phyloP scores from a whole-genome alignment of 2,797 vertebrate species.

The Coregonus sp. region DNA sequence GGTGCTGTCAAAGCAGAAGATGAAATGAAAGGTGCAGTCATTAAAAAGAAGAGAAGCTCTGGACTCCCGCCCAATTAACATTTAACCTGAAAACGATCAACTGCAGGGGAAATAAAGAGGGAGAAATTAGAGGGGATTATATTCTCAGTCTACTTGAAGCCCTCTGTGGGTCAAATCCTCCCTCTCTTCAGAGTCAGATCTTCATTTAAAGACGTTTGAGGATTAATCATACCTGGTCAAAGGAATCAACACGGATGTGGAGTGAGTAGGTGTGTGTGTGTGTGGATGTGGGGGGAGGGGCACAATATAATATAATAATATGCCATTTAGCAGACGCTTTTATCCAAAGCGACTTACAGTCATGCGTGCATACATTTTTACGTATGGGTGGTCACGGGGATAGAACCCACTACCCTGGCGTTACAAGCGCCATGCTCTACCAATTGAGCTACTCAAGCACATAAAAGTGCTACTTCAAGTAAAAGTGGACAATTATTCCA shows the following conservation, averaged over 20 bases:
- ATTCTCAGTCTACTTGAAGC: neutral
- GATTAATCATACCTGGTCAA: neutral
- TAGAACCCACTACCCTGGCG: too few relatives aligned
- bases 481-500: neutral
- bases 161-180: neutral
- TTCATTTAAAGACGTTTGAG: neutral
- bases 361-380: too few relatives aligned
- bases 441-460: too few relatives aligned
- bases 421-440: too few relatives aligned
- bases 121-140: conserved; percentile 36
- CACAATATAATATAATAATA: too few relatives aligned
- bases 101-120: conserved; percentile 25
- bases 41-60: conserved; percentile 42
- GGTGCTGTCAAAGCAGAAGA: conserved; percentile 18
- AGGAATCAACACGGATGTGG: neutral
- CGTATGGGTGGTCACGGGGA: too few relatives aligned
- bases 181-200: neutral
- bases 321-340: too few relatives aligned
- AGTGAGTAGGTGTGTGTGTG: neutral
- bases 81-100: conserved; percentile 50
- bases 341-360: too few relatives aligned
- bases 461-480: too few relatives aligned
- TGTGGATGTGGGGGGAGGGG: neutral
- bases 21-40: conserved; percentile 35
- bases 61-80: conserved; percentile 55